Conservation (phyloP, 1,140 invertebrate species). For the Liolophura sinensis region DNA sequence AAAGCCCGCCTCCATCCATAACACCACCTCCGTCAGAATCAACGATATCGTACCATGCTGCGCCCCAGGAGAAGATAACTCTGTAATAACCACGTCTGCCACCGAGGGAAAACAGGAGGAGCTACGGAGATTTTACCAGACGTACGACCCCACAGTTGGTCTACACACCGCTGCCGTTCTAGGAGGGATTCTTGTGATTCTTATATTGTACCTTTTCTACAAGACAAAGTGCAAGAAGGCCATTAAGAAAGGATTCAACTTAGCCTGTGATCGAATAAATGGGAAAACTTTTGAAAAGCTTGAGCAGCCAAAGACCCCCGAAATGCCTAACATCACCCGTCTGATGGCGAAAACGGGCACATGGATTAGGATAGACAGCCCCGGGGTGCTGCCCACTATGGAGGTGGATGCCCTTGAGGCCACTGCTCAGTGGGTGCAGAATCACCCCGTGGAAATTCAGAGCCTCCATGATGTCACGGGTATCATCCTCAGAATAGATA, state of each 20-base stretch:
- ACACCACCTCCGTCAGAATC: too few species aligned
- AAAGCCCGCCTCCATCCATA: too few species aligned
- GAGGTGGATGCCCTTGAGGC: conserved; percentile 15
- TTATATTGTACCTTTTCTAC: conserved; percentile 38
- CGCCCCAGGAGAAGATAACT: too few species aligned
- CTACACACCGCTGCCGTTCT: conserved; percentile 38
- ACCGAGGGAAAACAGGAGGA: conserved; percentile 7
- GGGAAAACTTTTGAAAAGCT: conserved; percentile 10
- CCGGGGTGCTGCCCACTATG: conserved; percentile 11
- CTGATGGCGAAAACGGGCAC: conserved; percentile 1
- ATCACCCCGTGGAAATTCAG: conserved; percentile 22
- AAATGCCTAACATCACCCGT: background rate
- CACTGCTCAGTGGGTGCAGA: conserved; percentile 28
- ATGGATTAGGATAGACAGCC: conserved; percentile 14
- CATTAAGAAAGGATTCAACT: conserved; percentile 9
- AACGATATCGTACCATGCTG: too few species aligned
- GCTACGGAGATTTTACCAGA: conserved; percentile 29
- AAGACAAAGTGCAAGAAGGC: conserved; percentile 33
- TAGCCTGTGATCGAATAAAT: conserved; percentile 14
- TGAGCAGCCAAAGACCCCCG: background rate
- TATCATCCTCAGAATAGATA: conserved; percentile 17
- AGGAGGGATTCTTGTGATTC: conserved; percentile 34
- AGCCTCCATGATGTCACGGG: conserved; percentile 23
- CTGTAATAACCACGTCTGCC: background rate
- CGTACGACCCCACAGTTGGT: conserved; percentile 37